Percentiles rank a stretch among this genome's conserved stretches.
Evolutionary conservation across 2,113 vertebrate species (phyloP).

Genomic region (Siniperca chuatsi): DNA sequence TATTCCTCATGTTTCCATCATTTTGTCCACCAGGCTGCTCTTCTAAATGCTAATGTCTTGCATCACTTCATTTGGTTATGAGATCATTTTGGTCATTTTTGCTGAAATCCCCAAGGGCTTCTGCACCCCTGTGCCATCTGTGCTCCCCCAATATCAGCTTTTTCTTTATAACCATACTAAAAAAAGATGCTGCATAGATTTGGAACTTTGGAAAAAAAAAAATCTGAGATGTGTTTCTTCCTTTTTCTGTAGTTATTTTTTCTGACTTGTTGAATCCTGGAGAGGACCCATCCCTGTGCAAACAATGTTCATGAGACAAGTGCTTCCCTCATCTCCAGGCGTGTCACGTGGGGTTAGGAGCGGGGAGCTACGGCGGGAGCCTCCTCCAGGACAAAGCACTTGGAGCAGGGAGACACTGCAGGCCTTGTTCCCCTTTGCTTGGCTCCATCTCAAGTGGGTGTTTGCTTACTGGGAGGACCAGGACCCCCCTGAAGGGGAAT

Average conservation of each 20-base stretch:
- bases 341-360: conserved; percentile 72
- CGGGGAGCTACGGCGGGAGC: conserved; percentile 63
- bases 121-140: neutral
- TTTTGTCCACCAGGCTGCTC: neutral
- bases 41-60: neutral
- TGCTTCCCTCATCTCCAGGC: conserved; percentile 75
- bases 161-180: neutral
- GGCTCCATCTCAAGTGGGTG: conserved; percentile 76
- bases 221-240: neutral
- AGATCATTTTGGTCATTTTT: neutral
- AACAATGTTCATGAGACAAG: conserved; percentile 56
- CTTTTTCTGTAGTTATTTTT: neutral
- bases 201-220: neutral
- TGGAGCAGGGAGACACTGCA: conserved; percentile 72
- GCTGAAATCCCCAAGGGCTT: neutral
- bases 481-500: conserved; percentile 45
- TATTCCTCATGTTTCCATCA: neutral
- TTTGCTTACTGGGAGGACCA: conserved; percentile 76
- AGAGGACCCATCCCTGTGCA: neutral
- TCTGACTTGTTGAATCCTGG: neutral
- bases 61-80: neutral
- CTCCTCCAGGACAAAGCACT: conserved; percentile 77
- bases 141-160: neutral
- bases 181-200: neutral
- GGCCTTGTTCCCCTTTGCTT: conserved; percentile 74